These are phyloP conservation scores for Phymorhynchus buccinoides DNA, from an alignment of 1,140 invertebrate genomes.

Conservation along the genomic window DNA sequence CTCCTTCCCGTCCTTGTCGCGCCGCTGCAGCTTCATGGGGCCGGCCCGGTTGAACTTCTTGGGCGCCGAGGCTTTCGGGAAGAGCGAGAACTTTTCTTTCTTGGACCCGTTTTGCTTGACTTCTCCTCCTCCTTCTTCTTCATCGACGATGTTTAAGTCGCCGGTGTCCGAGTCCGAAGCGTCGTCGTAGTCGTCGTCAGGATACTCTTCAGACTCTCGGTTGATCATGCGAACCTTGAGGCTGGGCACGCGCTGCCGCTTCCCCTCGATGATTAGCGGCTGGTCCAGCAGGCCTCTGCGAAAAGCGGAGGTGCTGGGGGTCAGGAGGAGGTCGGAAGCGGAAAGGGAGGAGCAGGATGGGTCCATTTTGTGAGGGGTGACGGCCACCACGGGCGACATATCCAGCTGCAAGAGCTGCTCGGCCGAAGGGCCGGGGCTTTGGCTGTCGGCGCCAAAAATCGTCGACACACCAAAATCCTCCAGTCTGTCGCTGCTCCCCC, in stretches of 20 bases:
- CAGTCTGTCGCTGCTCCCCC: neutral
- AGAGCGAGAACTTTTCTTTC: constrained; percentile 29
- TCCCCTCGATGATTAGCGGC: constrained; percentile 71
- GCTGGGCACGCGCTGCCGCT: constrained; percentile 70
- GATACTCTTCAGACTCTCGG: neutral
- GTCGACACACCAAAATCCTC: too few species aligned
- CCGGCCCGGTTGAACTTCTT: constrained; percentile 42
- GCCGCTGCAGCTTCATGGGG: constrained; percentile 41
- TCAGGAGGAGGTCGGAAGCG: neutral
- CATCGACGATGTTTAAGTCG: neutral
- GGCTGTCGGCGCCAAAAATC: too few species aligned
- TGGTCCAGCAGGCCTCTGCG: constrained; percentile 57
- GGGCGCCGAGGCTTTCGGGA: constrained; percentile 30
- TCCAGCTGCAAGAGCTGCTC: constrained; percentile 3
- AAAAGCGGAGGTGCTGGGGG: neutral
- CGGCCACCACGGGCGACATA: neutral
- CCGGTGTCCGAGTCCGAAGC: neutral
- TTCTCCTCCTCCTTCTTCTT: neutral
- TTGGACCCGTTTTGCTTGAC: neutral
- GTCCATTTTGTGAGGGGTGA: neutral
- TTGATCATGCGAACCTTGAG: constrained; percentile 60
- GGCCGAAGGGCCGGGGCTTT: neutral
- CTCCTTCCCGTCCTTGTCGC: constrained; percentile 43
- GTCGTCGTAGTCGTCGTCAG: neutral
- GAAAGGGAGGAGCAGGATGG: neutral